These are phyloP conservation scores for Polietes domitor DNA, from an alignment of 2,888 invertebrate genomes.

Conservation along the genomic window DNA sequence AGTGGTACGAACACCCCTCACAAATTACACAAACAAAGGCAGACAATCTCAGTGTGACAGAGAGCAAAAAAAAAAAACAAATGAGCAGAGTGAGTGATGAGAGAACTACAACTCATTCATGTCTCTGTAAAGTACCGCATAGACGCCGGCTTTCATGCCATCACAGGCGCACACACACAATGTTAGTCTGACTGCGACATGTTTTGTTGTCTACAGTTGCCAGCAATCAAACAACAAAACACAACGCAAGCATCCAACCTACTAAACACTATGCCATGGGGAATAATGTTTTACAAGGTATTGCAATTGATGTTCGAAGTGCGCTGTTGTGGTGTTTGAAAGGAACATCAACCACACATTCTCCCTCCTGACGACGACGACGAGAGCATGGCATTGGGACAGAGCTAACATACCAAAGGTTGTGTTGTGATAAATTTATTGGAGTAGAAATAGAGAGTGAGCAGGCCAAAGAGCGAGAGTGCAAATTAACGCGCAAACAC, in stretches of 20 bases:
- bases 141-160: conserved; percentile 50
- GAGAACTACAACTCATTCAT: too few relatives aligned
- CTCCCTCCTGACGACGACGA: too few relatives aligned
- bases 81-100: too few relatives aligned
- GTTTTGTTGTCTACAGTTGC: not conserved
- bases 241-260: too few relatives aligned
- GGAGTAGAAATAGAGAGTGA: too few relatives aligned
- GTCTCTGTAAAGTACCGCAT: conserved; percentile 4
- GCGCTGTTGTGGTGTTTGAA: conserved; percentile 1
- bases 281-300: not conserved
- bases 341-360: not conserved
- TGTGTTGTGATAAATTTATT: too few relatives aligned
- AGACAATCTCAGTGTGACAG: too few relatives aligned
- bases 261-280: too few relatives aligned
- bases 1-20: not conserved
- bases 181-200: not conserved
- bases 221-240: too few relatives aligned
- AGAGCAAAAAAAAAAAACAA: not conserved
- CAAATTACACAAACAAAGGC: not conserved
- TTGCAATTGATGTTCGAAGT: not conserved
- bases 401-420: too few relatives aligned
- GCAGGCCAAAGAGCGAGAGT: too few relatives aligned
- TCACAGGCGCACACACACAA: not conserved
- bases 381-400: too few relatives aligned
- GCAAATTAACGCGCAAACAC: not conserved